Base-by-base conservation (phyloP, 2,888 invertebrate genomes). In the Ametastegia equiseti region DNA sequence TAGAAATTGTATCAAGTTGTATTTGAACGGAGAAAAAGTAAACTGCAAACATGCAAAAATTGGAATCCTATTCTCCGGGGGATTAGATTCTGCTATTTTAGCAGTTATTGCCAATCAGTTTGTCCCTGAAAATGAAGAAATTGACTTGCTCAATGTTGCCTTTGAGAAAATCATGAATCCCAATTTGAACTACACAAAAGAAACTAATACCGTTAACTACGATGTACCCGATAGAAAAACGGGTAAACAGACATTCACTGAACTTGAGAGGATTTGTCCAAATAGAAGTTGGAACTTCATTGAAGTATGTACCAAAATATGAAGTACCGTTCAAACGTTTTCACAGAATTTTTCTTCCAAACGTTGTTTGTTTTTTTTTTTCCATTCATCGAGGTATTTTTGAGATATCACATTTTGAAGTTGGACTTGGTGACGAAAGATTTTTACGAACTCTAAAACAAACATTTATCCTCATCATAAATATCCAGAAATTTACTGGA, bases 131-230 rank as follows among this genome's bases (percentile, higher is more conserved):
- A 88, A 93, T 77, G 95, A 96, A 88, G 93, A 95, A 30, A 97
- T 99, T 86, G 98, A 99, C 91, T 94, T 99, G 27, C 93, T 98
- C 45, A 99, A 99, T 93, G 98, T 99, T n/a, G 97, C 98, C 23
- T 99, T 99, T 92, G 95, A 94, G 88, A 94, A 93, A 88, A 81
- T 81, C n/a, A 71, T 81, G n/a, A 84, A 78, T 54, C 36, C 60
- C 4, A 78, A 83, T 81, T 27, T 33, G 9, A 82, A 81, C 71
- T 50, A 39, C 6, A 11, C 13, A 2, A 83, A 83, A 19, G 54
- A 71, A 13, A 71, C 80, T 15, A 78, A 77, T 13, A 82, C 86
- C 60, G 86, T 85, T 0, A 87, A 92, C 77, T 96, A 93, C 92
- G 92, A 95, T 85, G 97, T 96, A 15, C 98, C 98, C 27, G 98